These are phyloP conservation scores for Epirrhoe alternata DNA, from an alignment of 2,888 invertebrate genomes.

Conservation along the genomic window DNA sequence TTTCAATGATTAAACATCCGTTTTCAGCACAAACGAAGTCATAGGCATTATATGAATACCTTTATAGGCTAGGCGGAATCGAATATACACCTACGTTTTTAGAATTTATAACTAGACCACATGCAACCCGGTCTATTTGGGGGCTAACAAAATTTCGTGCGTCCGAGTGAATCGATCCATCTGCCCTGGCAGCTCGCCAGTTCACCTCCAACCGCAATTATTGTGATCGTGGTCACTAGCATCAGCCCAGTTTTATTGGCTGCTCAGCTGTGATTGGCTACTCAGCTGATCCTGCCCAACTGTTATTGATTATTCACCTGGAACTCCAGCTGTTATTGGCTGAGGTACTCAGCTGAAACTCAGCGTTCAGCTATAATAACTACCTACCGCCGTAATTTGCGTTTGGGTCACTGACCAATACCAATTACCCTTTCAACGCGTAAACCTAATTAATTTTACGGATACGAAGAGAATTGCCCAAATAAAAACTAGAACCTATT, in stretches of 20 bases:
- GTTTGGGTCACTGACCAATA: too few species aligned
- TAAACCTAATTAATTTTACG: too few species aligned
- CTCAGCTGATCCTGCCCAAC: too few species aligned
- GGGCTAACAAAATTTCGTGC: background rate
- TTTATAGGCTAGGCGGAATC: background rate
- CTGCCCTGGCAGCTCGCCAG: background rate
- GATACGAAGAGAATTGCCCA: too few species aligned
- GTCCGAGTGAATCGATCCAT: background rate
- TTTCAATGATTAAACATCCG: background rate
- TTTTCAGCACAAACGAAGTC: background rate
- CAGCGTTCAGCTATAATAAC: too few species aligned
- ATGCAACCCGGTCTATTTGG: background rate
- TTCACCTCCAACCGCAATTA: slow-evolving; percentile 6
- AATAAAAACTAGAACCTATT: too few species aligned
- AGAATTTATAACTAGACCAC: background rate
- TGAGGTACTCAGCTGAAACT: too few species aligned
- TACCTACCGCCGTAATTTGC: too few species aligned
- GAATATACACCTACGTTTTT: background rate
- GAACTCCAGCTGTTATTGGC: too few species aligned
- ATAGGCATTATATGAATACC: background rate
- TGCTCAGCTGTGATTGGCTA: background rate
- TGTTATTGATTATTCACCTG: background rate
- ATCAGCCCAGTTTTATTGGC: background rate
- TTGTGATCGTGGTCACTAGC: background rate
- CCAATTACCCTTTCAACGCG: too few species aligned